A percentile compares a stretch with the other conserved stretches of the same genome.
phyloP scores from a whole-genome alignment of 2,888 invertebrate genomes.

The Ornithoptera priamus region DNA sequence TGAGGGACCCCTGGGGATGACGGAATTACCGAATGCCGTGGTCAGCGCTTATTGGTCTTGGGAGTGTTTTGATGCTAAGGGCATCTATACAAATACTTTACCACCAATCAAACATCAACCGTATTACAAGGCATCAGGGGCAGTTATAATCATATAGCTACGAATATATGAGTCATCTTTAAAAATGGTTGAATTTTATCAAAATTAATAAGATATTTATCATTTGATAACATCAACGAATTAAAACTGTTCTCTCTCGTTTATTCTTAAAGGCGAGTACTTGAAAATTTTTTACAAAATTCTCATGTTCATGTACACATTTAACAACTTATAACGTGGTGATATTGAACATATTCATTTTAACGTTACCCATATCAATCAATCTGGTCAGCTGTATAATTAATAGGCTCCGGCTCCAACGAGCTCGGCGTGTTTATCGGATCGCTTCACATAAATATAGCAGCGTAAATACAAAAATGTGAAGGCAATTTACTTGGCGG shows the following conservation, averaged over 20 bases:
- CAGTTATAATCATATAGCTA: too few species aligned
- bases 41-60: too few species aligned
- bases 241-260: not conserved
- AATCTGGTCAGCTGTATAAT: conserved; percentile 5
- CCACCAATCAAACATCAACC: too few species aligned
- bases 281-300: not conserved
- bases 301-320: not conserved
- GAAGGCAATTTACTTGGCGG: not conserved
- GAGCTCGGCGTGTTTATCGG: not conserved
- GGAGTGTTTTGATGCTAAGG: too few species aligned
- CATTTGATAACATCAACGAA: not conserved
- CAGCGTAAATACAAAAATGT: not conserved
- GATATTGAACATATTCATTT: not conserved
- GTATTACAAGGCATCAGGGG: too few species aligned
- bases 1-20: too few species aligned
- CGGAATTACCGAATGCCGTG: too few species aligned
- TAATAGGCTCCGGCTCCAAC: not conserved
- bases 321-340: not conserved
- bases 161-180: too few species aligned
- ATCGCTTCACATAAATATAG: not conserved
- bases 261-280: not conserved
- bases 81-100: too few species aligned
- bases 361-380: conserved; percentile 1
- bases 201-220: not conserved
- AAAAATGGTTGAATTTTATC: too few species aligned